phyloP scores from a whole-genome alignment of 2,888 invertebrate species.

The Orthonevra nobilis region DNA sequence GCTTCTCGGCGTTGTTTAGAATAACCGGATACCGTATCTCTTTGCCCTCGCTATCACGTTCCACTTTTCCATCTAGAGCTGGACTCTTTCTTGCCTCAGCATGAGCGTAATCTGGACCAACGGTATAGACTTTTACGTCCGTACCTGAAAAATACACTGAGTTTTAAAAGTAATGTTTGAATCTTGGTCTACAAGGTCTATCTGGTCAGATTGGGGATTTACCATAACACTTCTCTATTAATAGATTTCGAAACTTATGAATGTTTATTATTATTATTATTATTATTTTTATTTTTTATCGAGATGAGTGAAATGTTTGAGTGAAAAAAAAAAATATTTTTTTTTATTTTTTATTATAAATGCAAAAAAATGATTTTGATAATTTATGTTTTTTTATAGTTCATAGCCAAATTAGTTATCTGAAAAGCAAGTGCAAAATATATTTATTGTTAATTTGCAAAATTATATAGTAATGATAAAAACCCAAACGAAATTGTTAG shows the following conservation, averaged over 20 bases:
- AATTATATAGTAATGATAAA: constrained; percentile 1
- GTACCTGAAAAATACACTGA: constrained; percentile 83
- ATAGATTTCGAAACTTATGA: constrained; percentile 29
- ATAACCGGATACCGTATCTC: constrained; percentile 99
- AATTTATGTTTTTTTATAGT: constrained; percentile 22
- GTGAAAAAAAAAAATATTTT: constrained; percentile 32
- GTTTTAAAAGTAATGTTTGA: constrained; percentile 80
- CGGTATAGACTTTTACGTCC: constrained; percentile 95
- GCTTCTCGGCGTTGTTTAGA: constrained; percentile 96
- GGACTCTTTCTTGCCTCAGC: constrained; percentile 99
- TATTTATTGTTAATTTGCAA: constrained; percentile 33
- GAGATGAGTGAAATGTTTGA: constrained; percentile 50
- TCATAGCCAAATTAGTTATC: constrained; percentile 49
- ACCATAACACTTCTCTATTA: constrained; percentile 67
- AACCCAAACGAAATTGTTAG: background rate
- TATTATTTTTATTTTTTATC: constrained; percentile 32
- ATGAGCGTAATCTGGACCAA: constrained; percentile 99
- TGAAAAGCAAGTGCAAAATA: constrained; percentile 61
- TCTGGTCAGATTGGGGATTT: constrained; percentile 70
- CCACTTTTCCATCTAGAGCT: constrained; percentile 98
- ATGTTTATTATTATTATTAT: no score
- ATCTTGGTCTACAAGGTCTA: constrained; percentile 73
- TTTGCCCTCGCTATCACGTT: constrained; percentile 97
- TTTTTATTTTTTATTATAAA: constrained; percentile 26
- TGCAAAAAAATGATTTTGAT: background rate